These are phyloP conservation scores for Phortica magna DNA, from an alignment of 2,888 invertebrate genomes.

Conservation along the genomic window DNA sequence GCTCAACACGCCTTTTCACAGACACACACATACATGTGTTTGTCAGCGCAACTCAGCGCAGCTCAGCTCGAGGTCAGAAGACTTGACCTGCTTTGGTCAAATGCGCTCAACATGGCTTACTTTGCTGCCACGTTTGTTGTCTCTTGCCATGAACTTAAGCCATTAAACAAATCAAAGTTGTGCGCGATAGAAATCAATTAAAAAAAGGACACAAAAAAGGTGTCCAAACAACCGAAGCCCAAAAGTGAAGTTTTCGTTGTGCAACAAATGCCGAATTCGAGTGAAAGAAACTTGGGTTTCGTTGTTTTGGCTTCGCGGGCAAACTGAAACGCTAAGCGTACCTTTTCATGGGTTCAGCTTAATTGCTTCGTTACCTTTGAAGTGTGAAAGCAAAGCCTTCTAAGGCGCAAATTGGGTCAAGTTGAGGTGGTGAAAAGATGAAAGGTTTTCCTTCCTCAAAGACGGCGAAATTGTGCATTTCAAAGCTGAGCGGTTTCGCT, in stretches of 20 bases:
- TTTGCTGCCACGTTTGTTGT: background rate
- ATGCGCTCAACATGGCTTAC: background rate
- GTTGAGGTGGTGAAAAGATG: background rate
- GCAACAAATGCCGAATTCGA: background rate
- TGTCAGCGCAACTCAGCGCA: background rate
- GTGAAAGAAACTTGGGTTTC: background rate
- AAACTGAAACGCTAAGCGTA: background rate
- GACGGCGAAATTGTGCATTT: background rate
- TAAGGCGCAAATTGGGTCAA: no score
- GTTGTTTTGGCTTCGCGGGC: background rate
- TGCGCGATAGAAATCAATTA: background rate
- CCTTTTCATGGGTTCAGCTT: background rate
- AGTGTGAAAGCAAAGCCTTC: background rate
- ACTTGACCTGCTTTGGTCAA: slow-evolving; percentile 12
- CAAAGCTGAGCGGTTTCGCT: background rate
- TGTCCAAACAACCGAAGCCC: background rate
- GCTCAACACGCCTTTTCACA: background rate
- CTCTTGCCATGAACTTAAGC: background rate
- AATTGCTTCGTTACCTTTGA: background rate
- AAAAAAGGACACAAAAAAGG: background rate
- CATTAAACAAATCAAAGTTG: background rate
- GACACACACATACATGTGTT: background rate
- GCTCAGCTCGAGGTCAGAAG: background rate
- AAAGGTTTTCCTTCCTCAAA: background rate
- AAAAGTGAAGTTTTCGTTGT: background rate